A percentile compares a stretch with the other conserved stretches of the same genome.
Evolutionary conservation across 2,797 vertebrate genomes (phyloP).

Genomic region (Muraenolepis orangiensis): DNA sequence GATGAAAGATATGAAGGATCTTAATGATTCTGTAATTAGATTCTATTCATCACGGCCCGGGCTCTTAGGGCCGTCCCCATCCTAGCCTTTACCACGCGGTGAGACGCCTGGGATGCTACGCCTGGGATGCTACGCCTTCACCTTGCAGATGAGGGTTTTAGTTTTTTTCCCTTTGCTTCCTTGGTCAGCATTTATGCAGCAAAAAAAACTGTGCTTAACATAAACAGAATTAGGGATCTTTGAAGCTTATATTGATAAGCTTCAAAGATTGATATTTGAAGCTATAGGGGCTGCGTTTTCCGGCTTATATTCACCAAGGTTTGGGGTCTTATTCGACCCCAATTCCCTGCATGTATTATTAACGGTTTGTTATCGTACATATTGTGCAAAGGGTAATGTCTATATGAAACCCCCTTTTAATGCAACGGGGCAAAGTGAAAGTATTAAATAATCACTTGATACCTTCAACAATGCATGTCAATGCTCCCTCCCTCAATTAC

Average conservation of each 20-base stretch:
- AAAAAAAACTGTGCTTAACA: background rate
- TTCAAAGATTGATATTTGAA: background rate
- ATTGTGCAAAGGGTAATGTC: background rate
- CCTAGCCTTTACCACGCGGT: conserved; percentile 11
- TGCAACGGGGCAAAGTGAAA: background rate
- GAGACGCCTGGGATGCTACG: conserved; percentile 3
- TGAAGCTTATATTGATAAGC: no score
- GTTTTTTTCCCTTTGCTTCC: background rate
- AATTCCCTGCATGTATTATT: background rate
- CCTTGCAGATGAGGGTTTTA: background rate
- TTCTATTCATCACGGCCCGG: conserved; percentile 27
- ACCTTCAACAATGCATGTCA: background rate
- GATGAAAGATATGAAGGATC: conserved; percentile 40
- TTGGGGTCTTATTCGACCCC: background rate
- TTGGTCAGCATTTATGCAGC: background rate
- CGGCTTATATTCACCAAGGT: background rate
- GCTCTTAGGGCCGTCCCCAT: conserved; percentile 14
- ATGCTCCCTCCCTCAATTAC: background rate
- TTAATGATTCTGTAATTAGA: conserved; percentile 48
- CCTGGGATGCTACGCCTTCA: conserved; percentile 2
- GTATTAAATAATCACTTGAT: background rate
- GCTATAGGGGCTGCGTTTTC: background rate
- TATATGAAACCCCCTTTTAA: background rate
- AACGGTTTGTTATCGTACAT: background rate
- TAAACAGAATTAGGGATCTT: background rate